Evolutionary conservation across 2,888 invertebrate species (phyloP).

Genomic region (Loripinus fragilis): DNA sequence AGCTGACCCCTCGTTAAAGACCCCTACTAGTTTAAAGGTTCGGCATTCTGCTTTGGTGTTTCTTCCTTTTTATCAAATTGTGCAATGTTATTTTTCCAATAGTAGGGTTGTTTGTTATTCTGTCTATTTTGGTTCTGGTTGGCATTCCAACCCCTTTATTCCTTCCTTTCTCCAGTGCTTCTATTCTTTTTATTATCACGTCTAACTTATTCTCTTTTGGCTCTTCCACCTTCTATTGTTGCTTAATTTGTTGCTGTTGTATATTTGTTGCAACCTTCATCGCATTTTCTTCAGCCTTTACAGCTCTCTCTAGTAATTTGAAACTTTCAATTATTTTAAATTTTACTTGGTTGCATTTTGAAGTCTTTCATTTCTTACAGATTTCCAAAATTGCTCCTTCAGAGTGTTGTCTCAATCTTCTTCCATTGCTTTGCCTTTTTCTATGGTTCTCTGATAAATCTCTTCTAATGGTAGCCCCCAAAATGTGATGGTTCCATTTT

Average conservation of each 20-base stretch:
- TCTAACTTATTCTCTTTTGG: neutral
- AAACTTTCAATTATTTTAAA: no score
- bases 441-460: slow-evolving; percentile 1
- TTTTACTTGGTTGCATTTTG: slow-evolving; percentile 8
- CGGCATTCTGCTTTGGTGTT: no score
- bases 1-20: no score
- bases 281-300: slow-evolving; percentile 2
- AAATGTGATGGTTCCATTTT: neutral
- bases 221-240: neutral
- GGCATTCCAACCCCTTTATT: neutral
- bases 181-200: neutral
- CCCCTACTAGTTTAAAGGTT: no score
- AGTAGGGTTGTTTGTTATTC: no score
- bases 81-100: no score
- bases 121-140: no score
- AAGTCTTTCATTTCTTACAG: neutral
- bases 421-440: no score
- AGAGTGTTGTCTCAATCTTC: no score
- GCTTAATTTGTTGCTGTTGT: neutral
- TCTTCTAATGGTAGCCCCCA: neutral
- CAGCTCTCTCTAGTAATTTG: neutral
- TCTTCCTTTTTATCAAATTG: no score
- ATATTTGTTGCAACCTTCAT: no score
- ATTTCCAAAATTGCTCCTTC: slow-evolving; percentile 5
- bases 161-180: slow-evolving; percentile 10